Evolutionary conservation across 2,113 vertebrate species (phyloP), one percentile per base, ranked within the genome.

Genomic region (Tricholaema leucomelas): DNA sequence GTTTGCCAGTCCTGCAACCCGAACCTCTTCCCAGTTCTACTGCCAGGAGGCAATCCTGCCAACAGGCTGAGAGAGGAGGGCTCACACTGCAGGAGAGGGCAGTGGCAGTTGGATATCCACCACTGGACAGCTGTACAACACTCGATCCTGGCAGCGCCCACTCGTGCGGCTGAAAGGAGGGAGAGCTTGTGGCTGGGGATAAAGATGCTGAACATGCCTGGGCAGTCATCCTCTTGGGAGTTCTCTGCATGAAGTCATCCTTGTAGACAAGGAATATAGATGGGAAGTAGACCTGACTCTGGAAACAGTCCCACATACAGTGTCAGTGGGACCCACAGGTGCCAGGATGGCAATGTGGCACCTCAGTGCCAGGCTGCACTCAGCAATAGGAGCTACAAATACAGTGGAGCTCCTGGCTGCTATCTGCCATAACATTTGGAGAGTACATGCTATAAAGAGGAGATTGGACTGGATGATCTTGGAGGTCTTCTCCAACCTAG

Each of bases 1-100:
- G 30, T 20, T 42, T 79, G 48, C 87, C 74, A 81, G 48, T 16
- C 33, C 80, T 75, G 84, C 89, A 92, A 79, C 21, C 24, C 0
- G 3, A 87, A 14, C 18, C 63, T 42, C 52, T 59, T 66, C 46
- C 46, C 72, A 2, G 1, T 18, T 59, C 55, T 25, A 5, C 0
- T 61, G 79, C 90, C 76, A 66, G 72, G 44, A 76, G 36, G 50
- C 38, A 58, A 67, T 15, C 48, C 63, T 46, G 46, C 46, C 46
- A 46, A 8, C 2, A 31, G 42, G 56, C 82, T 52, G 18, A 5
- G 36, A 54, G 61, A n/a, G 58, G 74, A 81, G 61, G 61, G 86
- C 66, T 75, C 48, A 8, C 0, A 8, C 63, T 42, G 71, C 0
- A 0, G 46, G 0, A 18, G 42, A 3, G 15, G 65, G 60, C 52